phyloP scores from a whole-genome alignment of 1,140 invertebrate genomes.

The Drosophila melanogaster region DNA sequence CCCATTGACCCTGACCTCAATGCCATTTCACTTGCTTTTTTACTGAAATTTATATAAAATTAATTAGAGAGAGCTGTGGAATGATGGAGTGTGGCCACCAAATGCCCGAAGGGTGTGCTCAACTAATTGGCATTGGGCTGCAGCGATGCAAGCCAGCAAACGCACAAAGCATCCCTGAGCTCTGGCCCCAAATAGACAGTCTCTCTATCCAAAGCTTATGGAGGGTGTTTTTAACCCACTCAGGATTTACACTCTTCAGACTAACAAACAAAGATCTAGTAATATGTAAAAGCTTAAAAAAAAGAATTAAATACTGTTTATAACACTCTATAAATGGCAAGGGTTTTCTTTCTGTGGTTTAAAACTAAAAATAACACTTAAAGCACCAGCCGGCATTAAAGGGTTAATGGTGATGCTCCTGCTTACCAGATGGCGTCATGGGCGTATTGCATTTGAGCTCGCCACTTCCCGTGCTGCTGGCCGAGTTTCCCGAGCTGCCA shows the following conservation, averaged over 20 bases:
- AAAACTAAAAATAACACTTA: too few species aligned
- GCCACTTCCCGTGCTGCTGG: constrained; percentile 72
- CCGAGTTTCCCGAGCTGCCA: constrained; percentile 76
- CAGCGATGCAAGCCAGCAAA: constrained; percentile 59
- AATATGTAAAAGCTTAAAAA: not conserved
- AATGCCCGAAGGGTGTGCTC: constrained; percentile 45
- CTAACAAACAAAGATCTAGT: too few species aligned
- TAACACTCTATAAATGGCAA: too few species aligned
- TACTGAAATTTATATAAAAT: constrained; percentile 56
- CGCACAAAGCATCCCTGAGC: constrained; percentile 37
- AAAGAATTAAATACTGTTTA: too few species aligned
- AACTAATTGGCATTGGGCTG: constrained; percentile 70
- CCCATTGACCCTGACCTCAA: constrained; percentile 62
- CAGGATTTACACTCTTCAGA: not conserved
- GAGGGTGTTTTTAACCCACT: not conserved
- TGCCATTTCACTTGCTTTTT: constrained; percentile 24
- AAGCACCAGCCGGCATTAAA: not conserved
- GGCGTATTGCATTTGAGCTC: constrained; percentile 81
- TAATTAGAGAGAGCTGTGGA: constrained; percentile 65
- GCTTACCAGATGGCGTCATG: constrained; percentile 81
- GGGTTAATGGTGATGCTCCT: not conserved
- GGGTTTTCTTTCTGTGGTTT: too few species aligned
- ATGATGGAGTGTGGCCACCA: constrained; percentile 23
- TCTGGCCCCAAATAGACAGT: constrained; percentile 5
- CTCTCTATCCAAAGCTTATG: not conserved